Conservation (phyloP, 2,888 invertebrate species). For the Aspidiotus rigidus region DNA sequence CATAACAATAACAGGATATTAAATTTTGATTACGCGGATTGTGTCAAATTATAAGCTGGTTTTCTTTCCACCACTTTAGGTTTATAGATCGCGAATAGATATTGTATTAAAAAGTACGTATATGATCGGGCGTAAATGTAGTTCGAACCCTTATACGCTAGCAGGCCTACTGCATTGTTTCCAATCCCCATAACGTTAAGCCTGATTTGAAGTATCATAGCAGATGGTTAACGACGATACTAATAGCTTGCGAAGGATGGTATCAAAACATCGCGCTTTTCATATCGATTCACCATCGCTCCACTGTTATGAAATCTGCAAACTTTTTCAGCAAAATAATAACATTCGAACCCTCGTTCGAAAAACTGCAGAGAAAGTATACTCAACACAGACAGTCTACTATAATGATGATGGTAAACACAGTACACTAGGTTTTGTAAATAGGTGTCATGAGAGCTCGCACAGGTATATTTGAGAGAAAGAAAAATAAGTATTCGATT, state of each 20-base stretch:
- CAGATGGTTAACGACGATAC: constrained; percentile 23
- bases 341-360: too few relatives aligned
- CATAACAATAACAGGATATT: constrained; percentile 27
- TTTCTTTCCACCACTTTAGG: constrained; percentile 29
- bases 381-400: too few relatives aligned
- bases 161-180: background rate
- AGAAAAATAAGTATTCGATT: too few relatives aligned
- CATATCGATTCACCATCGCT: background rate
- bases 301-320: too few relatives aligned
- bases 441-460: too few relatives aligned
- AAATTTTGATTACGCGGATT: constrained; percentile 29
- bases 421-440: too few relatives aligned
- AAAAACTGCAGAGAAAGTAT: too few relatives aligned
- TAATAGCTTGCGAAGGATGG: constrained; percentile 1
- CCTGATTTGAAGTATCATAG: constrained; percentile 8
- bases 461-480: too few relatives aligned
- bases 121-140: background rate
- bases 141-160: constrained; percentile 4
- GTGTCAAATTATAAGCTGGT: constrained; percentile 30
- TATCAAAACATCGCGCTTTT: constrained; percentile 4
- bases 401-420: too few relatives aligned
- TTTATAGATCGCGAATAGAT: constrained; percentile 22
- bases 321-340: too few relatives aligned
- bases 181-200: constrained; percentile 5
- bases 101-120: background rate